Evolutionary conservation across 1,140 invertebrate genomes (phyloP).

Genomic region (Polypedilum pembai): DNA sequence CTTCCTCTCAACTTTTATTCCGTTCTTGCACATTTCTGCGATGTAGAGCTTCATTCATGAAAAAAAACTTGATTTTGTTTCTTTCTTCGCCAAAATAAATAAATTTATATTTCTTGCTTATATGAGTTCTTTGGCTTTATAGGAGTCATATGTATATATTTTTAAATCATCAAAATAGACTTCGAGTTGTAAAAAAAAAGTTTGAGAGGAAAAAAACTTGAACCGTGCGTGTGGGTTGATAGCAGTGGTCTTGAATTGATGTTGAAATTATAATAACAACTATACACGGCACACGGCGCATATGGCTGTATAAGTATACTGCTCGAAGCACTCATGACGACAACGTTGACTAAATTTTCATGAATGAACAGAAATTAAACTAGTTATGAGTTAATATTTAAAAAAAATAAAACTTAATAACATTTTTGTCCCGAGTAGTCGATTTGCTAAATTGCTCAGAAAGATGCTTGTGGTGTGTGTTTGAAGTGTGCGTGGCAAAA

Average conservation of each 20-base stretch:
- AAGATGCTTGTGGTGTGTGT: not conserved
- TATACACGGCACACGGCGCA: not conserved
- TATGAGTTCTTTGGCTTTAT: constrained; percentile 3
- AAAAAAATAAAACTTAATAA: not conserved
- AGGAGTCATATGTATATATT: not conserved
- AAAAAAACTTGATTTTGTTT: constrained; percentile 19
- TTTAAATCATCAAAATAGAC: constrained; percentile 6
- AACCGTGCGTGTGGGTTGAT: constrained; percentile 21
- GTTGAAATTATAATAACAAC: constrained; percentile 26
- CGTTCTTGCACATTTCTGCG: not conserved
- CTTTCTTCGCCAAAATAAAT: not conserved
- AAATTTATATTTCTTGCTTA: not conserved
- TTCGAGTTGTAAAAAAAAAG: not conserved
- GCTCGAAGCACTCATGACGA: not conserved
- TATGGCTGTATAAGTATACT: not conserved
- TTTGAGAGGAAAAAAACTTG: not conserved
- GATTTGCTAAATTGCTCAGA: not conserved
- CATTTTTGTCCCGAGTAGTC: constrained; percentile 1
- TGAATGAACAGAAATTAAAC: constrained; percentile 3
- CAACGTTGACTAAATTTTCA: not conserved
- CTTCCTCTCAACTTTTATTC: not conserved
- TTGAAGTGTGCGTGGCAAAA: too few species aligned
- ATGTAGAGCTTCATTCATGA: not conserved
- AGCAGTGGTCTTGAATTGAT: constrained; percentile 22
- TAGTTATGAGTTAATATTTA: not conserved